These are phyloP conservation scores for Cladopsammia gracilis DNA, from an alignment of 64 coral and sea anemone species.

Conservation along the genomic window DNA sequence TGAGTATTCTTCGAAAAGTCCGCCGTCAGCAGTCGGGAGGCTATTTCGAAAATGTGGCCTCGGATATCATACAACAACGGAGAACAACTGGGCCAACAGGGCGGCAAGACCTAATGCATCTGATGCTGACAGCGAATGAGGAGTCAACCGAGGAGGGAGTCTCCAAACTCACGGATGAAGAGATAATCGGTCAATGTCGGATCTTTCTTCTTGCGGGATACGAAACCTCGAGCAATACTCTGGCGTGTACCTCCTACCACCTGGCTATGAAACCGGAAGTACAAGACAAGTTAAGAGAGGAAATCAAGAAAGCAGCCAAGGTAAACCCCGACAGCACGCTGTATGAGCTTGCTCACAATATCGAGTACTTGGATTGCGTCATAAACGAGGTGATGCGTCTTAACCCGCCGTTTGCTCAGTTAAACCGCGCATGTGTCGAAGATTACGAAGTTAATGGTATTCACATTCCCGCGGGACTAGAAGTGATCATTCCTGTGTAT, in stretches of 20 bases:
- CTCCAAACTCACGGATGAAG: conserved; percentile 61
- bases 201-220: conserved; percentile 73
- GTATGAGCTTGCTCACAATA: conserved; percentile 30
- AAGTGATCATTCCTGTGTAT: conserved; percentile 37
- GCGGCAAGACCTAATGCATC: conserved; percentile 59
- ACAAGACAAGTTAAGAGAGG: conserved; percentile 40
- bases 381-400: conserved; percentile 54
- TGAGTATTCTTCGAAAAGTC: neutral
- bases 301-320: conserved; percentile 26
- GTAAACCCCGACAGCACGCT: conserved; percentile 45
- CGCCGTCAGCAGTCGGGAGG: no score
- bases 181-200: conserved; percentile 64
- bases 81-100: conserved; percentile 23
- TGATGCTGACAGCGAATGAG: conserved; percentile 68
- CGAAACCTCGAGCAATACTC: conserved; percentile 65
- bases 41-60: conserved; percentile 53
- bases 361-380: conserved; percentile 75
- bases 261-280: conserved; percentile 63
- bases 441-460: conserved; percentile 34
- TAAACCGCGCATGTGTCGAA: conserved; percentile 17
- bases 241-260: conserved; percentile 57
- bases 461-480: conserved; percentile 50
- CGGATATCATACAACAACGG: conserved; percentile 42
- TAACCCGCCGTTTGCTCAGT: conserved; percentile 23
- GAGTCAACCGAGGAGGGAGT: conserved; percentile 5